These are phyloP conservation scores for Belonocnema kinseyi DNA, from an alignment of 1,140 invertebrate species.

Conservation along the genomic window DNA sequence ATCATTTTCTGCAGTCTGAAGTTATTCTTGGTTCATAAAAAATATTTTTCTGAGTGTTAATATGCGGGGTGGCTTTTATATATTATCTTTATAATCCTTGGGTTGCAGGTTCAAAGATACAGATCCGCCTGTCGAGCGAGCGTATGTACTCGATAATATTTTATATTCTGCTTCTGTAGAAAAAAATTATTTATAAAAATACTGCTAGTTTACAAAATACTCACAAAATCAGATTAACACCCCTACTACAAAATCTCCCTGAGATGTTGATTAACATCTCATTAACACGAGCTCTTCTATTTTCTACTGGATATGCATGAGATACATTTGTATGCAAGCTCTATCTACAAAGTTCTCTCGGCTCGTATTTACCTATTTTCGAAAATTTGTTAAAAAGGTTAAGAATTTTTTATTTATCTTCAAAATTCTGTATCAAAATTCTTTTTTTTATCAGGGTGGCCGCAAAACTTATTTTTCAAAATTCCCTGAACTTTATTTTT, in stretches of 20 bases:
- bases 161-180: constrained; percentile 59
- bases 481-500: too few species aligned
- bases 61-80: constrained; percentile 55
- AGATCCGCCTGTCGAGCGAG: constrained; percentile 89
- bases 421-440: too few species aligned
- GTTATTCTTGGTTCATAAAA: too few species aligned
- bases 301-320: constrained; percentile 28
- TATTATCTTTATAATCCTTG: constrained; percentile 71
- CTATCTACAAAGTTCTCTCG: constrained; percentile 21
- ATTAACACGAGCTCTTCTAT: not conserved
- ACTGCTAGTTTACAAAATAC: constrained; percentile 45
- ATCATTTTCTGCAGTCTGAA: too few species aligned
- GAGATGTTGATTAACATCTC: not conserved
- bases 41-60: too few species aligned
- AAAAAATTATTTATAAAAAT: constrained; percentile 33
- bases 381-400: not conserved
- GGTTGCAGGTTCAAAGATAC: constrained; percentile 92
- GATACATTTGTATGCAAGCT: not conserved
- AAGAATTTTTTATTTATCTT: too few species aligned
- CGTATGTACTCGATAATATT: constrained; percentile 84
- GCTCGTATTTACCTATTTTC: not conserved
- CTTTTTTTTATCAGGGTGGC: too few species aligned
- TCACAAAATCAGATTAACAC: constrained; percentile 56
- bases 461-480: too few species aligned
- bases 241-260: constrained; percentile 49